These are phyloP conservation scores for Clepsis dumicolana DNA, from an alignment of 2,888 invertebrate genomes.

Conservation along the genomic window DNA sequence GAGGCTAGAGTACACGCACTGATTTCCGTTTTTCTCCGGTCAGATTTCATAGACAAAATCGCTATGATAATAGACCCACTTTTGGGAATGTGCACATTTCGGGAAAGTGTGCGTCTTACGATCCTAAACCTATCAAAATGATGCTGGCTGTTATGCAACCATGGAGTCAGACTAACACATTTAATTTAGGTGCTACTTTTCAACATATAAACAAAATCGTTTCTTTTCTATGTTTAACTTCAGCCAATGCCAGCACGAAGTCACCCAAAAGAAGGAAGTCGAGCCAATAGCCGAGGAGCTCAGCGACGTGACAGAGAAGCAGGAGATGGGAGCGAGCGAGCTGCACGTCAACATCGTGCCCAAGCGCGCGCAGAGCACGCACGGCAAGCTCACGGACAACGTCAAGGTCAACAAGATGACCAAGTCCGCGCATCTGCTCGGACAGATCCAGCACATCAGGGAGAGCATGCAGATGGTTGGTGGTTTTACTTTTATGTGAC, in stretches of 20 bases:
- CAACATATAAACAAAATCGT: no score
- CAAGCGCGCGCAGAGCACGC: slow-evolving; percentile 76
- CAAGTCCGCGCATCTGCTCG: slow-evolving; percentile 75
- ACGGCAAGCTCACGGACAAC: slow-evolving; percentile 60
- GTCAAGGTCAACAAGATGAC: slow-evolving; percentile 69
- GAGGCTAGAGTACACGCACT: no score
- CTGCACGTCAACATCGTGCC: slow-evolving; percentile 61
- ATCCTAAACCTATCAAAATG: no score
- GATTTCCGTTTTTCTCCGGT: no score
- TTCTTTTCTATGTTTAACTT: neutral
- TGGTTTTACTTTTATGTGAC: neutral
- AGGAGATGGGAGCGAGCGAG: slow-evolving; percentile 53
- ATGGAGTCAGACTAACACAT: no score
- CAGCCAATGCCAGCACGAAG: slow-evolving; percentile 53
- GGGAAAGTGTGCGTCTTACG: no score
- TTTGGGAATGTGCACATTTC: no score
- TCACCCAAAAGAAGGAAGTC: slow-evolving; percentile 43
- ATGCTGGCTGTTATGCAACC: no score
- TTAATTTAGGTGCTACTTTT: no score
- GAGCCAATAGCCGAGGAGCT: slow-evolving; percentile 47
- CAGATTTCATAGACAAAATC: no score
- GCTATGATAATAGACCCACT: no score
- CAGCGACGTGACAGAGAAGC: slow-evolving; percentile 51
- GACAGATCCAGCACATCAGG: slow-evolving; percentile 56
- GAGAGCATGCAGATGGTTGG: slow-evolving; percentile 61